Evolutionary conservation across 1,140 invertebrate species (phyloP), one percentile per base, ranked within the genome.

Genomic region (Hylaeus volcanicus): DNA sequence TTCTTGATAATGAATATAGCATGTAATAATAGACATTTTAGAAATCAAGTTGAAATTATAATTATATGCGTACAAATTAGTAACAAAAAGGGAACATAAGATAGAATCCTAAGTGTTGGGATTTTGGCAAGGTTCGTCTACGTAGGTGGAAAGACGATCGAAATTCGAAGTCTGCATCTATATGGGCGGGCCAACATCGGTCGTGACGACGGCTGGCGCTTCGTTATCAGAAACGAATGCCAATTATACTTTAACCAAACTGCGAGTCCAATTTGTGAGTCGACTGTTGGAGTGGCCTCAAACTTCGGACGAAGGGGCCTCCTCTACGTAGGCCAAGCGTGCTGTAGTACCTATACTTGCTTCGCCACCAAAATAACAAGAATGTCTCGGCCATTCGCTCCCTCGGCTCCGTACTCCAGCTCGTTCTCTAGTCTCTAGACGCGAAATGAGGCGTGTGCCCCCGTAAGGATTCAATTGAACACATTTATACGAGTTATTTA

Each of bases 171-270:
- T 37, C 43, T 63, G 14, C 58, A 63, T 56, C 43, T 71, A 51
- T n/a, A 43, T 15, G 41, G 11, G 64, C 5, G 12, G n/a, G 63
- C n/a, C 39, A 37, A 45, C 74, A 45, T 55, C 39, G 37, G 14
- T n/a, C 8, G 73, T 63, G 37, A 4, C 48, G 60, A 71, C 71
- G 75, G 66, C 72, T 66, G 84, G 26, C 73, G 82, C 81, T 90
- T 91, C 89, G 88, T 91, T 91, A 91, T 88, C 88, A 89, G 88
- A 89, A 90, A 90, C 86, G 90, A 92, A 91, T 89, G 90, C 90
- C 91, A 92, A 92, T 92, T 92, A 92, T 91, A 91, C 87, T 92
- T 90, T 89, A 90, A 90, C 88, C 88, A 87, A 79, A 89, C 86
- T 88, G 83, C 76, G 86, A 90, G 85, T 92, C 91, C 92, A 92